Evolutionary conservation across 2,113 vertebrate genomes (phyloP), one percentile per base, ranked within the genome.

Genomic region (Percopsis transmontana): DNA sequence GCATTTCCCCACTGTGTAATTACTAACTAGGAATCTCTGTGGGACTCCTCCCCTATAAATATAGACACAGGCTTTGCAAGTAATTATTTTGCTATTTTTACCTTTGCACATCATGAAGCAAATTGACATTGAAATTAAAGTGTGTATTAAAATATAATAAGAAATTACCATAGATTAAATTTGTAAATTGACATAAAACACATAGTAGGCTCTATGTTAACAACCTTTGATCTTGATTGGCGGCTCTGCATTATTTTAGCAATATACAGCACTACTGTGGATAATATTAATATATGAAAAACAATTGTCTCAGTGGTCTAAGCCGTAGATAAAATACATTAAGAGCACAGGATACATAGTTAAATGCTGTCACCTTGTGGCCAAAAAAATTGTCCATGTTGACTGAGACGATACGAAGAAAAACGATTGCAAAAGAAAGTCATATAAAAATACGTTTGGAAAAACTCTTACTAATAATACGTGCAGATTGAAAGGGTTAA

Each of bases 281-380:
- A 33, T 7, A 6, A 69, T 52, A 58, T 16, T 41, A 48, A 67
- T 14, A 60, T 12, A 5, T 2, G 4, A 7, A 14, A 1, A 13
- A 14, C 62, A 10, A 57, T 12, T 24, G 21, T 23, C 45, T 23
- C 51, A 21, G n/a, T 33, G 6, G 18, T 56, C 16, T 40, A 41
- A n/a, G 15, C 5, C 24, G 12, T 13, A 50, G 5, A 47, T 10
- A 8, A 2, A 23, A 5, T 15, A 13, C 14, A 2, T 5, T 15
- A 13, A 2, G 0, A 20, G 19, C 19, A 27, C 15, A 42, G 16
- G 10, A 1, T 23, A 14, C 50, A 55, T 14, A 42, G 69, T 24
- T 50, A 12, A 21, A 2, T 84, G 79, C 77, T 83, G 84, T 85
- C 89, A 83, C 69, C 89, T 90, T 78, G 68, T 52, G 27, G 83